A percentile compares a stretch with the other conserved stretches of the same genome.
These are phyloP conservation scores for Gambusia holbrooki DNA, from an alignment of 2,113 vertebrate species.

Conservation along the genomic window DNA sequence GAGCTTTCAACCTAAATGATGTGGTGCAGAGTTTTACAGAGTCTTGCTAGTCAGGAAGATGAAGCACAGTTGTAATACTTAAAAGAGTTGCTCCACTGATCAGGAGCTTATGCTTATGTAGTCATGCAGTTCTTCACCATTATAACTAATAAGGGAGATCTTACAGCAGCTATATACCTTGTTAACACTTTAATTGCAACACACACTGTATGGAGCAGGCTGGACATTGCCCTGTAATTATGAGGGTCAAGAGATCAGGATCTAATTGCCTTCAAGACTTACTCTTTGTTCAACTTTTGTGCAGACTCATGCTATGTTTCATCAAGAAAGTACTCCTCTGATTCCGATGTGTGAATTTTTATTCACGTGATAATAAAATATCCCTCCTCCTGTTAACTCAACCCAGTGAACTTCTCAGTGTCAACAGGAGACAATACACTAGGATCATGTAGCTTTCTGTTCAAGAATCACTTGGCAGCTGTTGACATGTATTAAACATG, in stretches of 20 bases:
- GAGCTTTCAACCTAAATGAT: too few species aligned
- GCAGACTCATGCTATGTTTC: background rate
- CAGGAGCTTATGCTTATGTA: background rate
- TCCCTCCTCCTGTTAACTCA: conserved; percentile 18
- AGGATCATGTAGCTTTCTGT: conserved; percentile 2
- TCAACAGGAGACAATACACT: background rate
- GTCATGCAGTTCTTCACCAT: background rate
- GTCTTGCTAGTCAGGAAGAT: too few species aligned
- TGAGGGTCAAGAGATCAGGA: conserved; percentile 20
- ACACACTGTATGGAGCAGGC: background rate
- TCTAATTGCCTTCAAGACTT: conserved; percentile 13
- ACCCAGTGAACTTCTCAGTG: background rate
- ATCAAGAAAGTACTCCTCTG: conserved; percentile 14
- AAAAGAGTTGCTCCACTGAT: background rate
- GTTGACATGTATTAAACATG: background rate
- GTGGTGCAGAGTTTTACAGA: too few species aligned
- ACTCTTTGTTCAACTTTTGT: background rate
- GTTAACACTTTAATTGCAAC: background rate
- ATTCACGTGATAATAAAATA: background rate
- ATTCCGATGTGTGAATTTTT: conserved; percentile 22
- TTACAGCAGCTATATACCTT: conserved; percentile 9
- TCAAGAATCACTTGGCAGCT: background rate
- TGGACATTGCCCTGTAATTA: conserved; percentile 4
- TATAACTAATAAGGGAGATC: background rate
- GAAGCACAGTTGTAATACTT: too few species aligned